Evolutionary conservation across 2,888 invertebrate genomes (phyloP).

Genomic region (Eupithecia abbreviata): DNA sequence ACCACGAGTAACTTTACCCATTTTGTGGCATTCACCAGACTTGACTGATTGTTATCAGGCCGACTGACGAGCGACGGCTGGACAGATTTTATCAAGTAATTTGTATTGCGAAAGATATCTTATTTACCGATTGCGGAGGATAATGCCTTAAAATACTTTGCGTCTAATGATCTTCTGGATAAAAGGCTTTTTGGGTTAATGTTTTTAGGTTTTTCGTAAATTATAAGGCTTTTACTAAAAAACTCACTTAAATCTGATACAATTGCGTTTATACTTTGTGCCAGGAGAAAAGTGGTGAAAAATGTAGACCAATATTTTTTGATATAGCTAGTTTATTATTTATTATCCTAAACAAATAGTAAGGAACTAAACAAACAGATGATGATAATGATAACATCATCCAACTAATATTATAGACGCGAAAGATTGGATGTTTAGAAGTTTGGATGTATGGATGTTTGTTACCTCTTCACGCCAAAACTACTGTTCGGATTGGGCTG

Average conservation of each 20-base stretch:
- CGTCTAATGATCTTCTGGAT: not conserved
- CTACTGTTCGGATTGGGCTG: too few relatives aligned
- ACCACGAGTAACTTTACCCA: not conserved
- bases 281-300: not conserved
- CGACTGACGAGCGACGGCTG: constrained; percentile 14
- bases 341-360: too few relatives aligned
- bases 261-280: not conserved
- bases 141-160: not conserved
- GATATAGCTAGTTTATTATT: too few relatives aligned
- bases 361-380: too few relatives aligned
- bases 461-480: too few relatives aligned
- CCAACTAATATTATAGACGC: too few relatives aligned
- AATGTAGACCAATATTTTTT: too few relatives aligned
- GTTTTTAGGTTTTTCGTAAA: not conserved
- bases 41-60: constrained; percentile 37
- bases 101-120: constrained; percentile 22
- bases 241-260: not conserved
- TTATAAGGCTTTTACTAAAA: not conserved
- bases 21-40: not conserved
- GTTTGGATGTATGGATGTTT: too few relatives aligned
- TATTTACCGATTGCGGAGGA: constrained; percentile 14
- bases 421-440: too few relatives aligned
- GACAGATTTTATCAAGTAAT: constrained; percentile 29
- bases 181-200: not conserved
- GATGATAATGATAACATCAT: too few relatives aligned